These are phyloP conservation scores for Lamellibrachia satsuma DNA, from an alignment of 2,888 invertebrate species.

Conservation along the genomic window DNA sequence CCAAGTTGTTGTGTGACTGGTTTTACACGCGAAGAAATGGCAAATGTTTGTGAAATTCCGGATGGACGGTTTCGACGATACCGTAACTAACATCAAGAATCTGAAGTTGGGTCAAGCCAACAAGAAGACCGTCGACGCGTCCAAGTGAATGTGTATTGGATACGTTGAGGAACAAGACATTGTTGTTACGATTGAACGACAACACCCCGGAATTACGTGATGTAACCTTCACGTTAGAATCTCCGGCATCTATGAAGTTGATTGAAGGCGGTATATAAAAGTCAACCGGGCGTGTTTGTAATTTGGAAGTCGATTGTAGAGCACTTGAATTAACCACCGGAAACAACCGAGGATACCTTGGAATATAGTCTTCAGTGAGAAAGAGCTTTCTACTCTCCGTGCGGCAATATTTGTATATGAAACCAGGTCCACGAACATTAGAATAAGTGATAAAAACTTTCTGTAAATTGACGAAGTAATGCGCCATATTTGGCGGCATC, in stretches of 20 bases:
- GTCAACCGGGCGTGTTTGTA: neutral
- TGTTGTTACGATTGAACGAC: neutral
- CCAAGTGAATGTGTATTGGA: neutral
- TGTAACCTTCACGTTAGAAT: neutral
- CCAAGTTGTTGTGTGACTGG: too few species aligned
- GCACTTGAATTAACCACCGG: neutral
- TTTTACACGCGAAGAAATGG: too few species aligned
- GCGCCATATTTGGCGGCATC: neutral
- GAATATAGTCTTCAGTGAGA: neutral
- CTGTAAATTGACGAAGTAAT: neutral
- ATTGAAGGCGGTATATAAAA: neutral
- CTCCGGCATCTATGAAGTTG: neutral
- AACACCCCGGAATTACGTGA: neutral
- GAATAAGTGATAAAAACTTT: neutral
- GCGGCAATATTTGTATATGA: neutral
- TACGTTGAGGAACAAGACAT: neutral
- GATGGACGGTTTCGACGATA: too few species aligned
- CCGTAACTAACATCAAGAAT: too few species aligned
- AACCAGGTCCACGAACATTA: neutral
- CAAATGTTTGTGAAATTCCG: too few species aligned
- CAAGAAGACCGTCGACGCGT: too few species aligned
- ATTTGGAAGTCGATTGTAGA: neutral
- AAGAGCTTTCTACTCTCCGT: neutral
- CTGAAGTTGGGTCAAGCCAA: too few species aligned
- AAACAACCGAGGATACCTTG: neutral